Percentiles rank a stretch among this genome's conserved stretches.
These are phyloP conservation scores for Eupithecia subumbrata DNA, from an alignment of 2,888 invertebrate species.

Conservation along the genomic window DNA sequence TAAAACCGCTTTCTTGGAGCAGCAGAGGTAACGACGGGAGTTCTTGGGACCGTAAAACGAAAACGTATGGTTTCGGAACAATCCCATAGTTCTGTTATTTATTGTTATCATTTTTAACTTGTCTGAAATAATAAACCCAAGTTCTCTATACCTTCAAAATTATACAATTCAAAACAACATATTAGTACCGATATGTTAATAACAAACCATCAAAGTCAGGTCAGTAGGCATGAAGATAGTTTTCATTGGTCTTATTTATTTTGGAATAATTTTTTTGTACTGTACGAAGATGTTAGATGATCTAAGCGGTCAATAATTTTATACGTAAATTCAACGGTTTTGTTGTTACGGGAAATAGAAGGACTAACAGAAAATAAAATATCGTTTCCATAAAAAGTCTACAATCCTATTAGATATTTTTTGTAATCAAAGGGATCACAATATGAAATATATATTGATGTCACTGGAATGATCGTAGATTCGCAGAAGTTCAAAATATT, in stretches of 20 bases:
- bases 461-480: too few species aligned
- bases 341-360: background rate
- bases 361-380: background rate
- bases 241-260: too few species aligned
- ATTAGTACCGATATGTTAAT: background rate
- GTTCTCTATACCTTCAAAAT: background rate
- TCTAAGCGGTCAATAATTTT: background rate
- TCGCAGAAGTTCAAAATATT: too few species aligned
- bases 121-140: slow-evolving; percentile 9
- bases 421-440: too few species aligned
- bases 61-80: slow-evolving; percentile 21
- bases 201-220: background rate
- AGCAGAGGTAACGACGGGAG: slow-evolving; percentile 18
- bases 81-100: slow-evolving; percentile 6
- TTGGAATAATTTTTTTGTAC: background rate
- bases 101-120: background rate
- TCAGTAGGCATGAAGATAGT: too few species aligned
- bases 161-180: background rate
- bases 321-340: background rate
- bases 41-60: slow-evolving; percentile 25
- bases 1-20: slow-evolving; percentile 20
- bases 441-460: too few species aligned
- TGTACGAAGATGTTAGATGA: too few species aligned
- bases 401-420: too few species aligned
- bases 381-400: background rate